phyloP scores from a whole-genome alignment of 35 echinoderm and acorn worm species.

The Nesometra sesokonis region DNA sequence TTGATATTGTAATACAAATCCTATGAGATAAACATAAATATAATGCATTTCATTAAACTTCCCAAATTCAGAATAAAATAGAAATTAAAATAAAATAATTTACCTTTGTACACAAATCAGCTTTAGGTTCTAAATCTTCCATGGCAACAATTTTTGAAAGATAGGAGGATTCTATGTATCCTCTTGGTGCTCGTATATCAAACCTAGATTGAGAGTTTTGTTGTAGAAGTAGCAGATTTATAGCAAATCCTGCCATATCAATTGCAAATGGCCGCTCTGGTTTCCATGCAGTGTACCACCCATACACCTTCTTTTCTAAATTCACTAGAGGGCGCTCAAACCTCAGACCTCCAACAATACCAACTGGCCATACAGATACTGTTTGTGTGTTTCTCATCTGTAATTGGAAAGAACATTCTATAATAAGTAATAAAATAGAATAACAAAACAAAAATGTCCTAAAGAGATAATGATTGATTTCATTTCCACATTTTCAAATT shows the following conservation, averaged over 20 bases:
- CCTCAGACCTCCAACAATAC: constrained; percentile 69
- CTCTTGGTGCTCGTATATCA: constrained; percentile 55
- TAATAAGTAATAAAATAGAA: background rate
- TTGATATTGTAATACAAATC: no score
- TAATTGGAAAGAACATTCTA: background rate
- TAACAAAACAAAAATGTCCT: no score
- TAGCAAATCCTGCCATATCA: constrained; percentile 97
- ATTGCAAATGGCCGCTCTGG: constrained; percentile 83
- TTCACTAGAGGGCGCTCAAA: constrained; percentile 84
- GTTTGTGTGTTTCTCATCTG: constrained; percentile 87
- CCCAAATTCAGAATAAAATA: no score
- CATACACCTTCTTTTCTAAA: constrained; percentile 33
- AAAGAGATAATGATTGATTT: no score
- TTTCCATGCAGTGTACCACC: constrained; percentile 76
- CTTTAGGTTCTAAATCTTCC: constrained; percentile 86
- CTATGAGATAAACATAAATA: no score
- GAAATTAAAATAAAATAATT: background rate
- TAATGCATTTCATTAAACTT: no score
- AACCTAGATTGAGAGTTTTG: constrained; percentile 47
- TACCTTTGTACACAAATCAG: constrained; percentile 80
- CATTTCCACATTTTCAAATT: no score
- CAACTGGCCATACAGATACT: constrained; percentile 93
- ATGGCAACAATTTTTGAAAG: constrained; percentile 46
- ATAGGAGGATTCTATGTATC: constrained; percentile 76
- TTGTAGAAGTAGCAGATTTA: constrained; percentile 56